These are phyloP conservation scores for Mercenaria mercenaria DNA, from an alignment of 1,140 invertebrate species.

Conservation along the genomic window DNA sequence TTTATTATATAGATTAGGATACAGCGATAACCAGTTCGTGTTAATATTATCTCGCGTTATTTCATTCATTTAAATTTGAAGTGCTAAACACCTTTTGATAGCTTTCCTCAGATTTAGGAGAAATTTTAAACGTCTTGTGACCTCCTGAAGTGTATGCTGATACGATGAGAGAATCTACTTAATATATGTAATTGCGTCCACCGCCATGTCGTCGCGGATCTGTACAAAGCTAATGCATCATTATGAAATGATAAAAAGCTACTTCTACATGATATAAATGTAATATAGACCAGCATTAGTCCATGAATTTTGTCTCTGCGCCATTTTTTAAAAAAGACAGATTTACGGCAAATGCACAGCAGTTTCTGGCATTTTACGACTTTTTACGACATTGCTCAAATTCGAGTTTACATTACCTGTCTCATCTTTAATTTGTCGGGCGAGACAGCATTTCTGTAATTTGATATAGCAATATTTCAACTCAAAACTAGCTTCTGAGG, in stretches of 20 bases:
- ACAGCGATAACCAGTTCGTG: neutral
- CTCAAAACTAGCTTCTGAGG: conserved; percentile 30
- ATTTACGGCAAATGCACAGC: conserved; percentile 30
- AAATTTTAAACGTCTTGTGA: too few species aligned
- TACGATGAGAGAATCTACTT: too few species aligned
- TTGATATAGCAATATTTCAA: conserved; percentile 39
- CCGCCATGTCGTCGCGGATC: neutral
- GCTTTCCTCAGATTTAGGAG: neutral
- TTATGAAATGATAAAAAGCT: neutral
- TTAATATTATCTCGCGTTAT: conserved; percentile 12
- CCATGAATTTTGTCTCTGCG: neutral
- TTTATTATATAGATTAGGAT: neutral
- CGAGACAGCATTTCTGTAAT: conserved; percentile 15
- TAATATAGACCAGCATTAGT: neutral
- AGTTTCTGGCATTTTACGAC: neutral
- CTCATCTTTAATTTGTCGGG: conserved; percentile 47
- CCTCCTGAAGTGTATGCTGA: too few species aligned
- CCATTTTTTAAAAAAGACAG: conserved; percentile 13
- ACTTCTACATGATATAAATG: neutral
- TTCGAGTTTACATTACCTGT: conserved; percentile 12
- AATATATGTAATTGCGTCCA: neutral
- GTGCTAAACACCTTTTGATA: neutral
- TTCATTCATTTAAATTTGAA: neutral
- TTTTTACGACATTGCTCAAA: neutral
- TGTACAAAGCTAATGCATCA: neutral